A percentile compares a stretch with the other conserved stretches of the same genome.
phyloP scores from a whole-genome alignment of 1,140 invertebrate species.

The Apolygus lucorum region DNA sequence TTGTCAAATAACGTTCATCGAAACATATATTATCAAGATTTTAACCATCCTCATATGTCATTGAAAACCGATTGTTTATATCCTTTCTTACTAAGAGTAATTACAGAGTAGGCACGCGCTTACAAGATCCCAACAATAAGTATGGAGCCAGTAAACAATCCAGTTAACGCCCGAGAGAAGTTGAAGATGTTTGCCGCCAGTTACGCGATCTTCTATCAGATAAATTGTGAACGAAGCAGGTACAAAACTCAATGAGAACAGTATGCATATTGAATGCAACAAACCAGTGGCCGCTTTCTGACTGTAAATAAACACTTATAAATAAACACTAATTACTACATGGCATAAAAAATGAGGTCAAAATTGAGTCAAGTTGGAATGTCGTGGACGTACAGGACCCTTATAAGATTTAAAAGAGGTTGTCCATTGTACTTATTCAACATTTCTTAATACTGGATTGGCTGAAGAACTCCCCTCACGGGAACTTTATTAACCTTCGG shows the following conservation, averaged over 20 bases:
- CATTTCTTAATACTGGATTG: too few species aligned
- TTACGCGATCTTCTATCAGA: constrained; percentile 51
- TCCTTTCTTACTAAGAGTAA: too few species aligned
- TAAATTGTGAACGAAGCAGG: constrained; percentile 56
- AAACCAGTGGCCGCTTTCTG: constrained; percentile 36
- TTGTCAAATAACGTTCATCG: too few species aligned
- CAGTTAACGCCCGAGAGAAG: constrained; percentile 51
- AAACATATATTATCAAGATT: too few species aligned
- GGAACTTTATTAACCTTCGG: too few species aligned
- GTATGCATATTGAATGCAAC: constrained; percentile 49
- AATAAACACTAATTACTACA: neutral
- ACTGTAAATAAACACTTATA: constrained; percentile 28
- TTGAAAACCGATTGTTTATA: too few species aligned
- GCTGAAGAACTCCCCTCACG: too few species aligned
- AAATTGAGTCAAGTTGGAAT: neutral
- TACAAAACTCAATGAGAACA: constrained; percentile 56
- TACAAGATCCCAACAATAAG: constrained; percentile 54
- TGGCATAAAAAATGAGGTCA: constrained; percentile 24
- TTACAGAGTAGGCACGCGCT: too few species aligned
- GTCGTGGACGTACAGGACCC: neutral
- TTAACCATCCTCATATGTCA: too few species aligned
- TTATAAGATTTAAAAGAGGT: too few species aligned
- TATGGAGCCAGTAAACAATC: constrained; percentile 47
- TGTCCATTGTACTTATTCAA: too few species aligned
- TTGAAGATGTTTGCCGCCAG: constrained; percentile 53